Conservation (phyloP, 2,888 invertebrate genomes). For the Thumatha senex region DNA sequence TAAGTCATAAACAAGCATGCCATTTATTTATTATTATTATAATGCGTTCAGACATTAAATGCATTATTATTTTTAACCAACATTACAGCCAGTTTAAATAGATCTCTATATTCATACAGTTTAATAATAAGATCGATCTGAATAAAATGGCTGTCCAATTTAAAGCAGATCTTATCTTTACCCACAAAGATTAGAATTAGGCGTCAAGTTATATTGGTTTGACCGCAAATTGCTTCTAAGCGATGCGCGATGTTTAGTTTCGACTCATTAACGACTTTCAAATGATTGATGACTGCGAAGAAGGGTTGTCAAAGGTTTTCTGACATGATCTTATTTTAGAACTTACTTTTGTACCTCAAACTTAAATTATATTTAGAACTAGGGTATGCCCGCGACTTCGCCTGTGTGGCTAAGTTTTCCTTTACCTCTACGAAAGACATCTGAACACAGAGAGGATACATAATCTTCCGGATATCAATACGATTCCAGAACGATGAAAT, state of each 20-base stretch:
- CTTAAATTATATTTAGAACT: no score
- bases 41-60: conserved; percentile 65
- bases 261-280: conserved; percentile 61
- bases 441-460: no score
- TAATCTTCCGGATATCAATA: no score
- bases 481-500: no score
- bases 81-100: conserved; percentile 31
- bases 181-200: conserved; percentile 22
- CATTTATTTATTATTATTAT: conserved; percentile 71
- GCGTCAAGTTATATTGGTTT: conserved; percentile 44
- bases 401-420: no score
- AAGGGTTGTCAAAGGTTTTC: conserved; percentile 36
- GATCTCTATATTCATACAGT: conserved; percentile 18
- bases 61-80: conserved; percentile 55
- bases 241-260: conserved; percentile 63
- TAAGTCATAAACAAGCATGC: conserved; percentile 64
- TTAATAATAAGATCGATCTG: conserved; percentile 20
- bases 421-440: no score
- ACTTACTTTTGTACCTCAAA: conserved; percentile 7
- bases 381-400: no score
- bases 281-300: conserved; percentile 58
- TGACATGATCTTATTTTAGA: conserved; percentile 31
- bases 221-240: conserved; percentile 47
- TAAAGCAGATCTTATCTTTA: conserved; percentile 27
- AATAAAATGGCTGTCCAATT: conserved; percentile 35